phyloP scores from a whole-genome alignment of 2,797 vertebrate genomes.

The Acanthis flammea region DNA sequence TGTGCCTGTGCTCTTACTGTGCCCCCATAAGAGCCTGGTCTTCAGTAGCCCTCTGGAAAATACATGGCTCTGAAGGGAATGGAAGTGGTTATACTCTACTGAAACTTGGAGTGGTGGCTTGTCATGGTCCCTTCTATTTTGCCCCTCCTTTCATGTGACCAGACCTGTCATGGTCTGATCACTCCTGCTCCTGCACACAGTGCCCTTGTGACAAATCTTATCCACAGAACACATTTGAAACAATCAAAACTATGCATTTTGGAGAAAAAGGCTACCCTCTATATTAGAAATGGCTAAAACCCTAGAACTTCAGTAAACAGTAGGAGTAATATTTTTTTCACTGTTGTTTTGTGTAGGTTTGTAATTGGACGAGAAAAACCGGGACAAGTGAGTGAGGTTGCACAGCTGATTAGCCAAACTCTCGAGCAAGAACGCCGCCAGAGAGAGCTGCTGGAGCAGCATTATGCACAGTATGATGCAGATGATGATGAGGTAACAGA shows the following conservation, averaged over 20 bases:
- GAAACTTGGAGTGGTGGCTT: background rate
- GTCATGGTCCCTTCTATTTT: background rate
- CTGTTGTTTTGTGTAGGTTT: conserved; percentile 81
- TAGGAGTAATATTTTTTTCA: background rate
- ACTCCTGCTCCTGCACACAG: background rate
- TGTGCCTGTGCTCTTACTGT: background rate
- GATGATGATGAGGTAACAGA: conserved; percentile 94
- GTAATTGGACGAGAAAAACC: conserved; percentile 97
- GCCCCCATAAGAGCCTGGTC: background rate
- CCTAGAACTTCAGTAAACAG: background rate
- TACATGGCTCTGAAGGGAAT: background rate
- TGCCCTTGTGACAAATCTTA: background rate
- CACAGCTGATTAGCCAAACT: conserved; percentile 95
- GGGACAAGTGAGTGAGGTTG: conserved; percentile 96
- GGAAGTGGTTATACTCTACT: background rate
- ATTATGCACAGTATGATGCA: conserved; percentile 94
- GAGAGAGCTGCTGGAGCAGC: conserved; percentile 93
- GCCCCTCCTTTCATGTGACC: background rate
- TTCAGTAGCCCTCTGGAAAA: background rate
- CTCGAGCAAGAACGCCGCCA: conserved; percentile 94
- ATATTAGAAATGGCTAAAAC: background rate
- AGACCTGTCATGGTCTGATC: background rate
- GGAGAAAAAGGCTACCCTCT: background rate
- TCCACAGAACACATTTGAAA: background rate
- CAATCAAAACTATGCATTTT: background rate